Percentiles rank a stretch among this genome's conserved stretches.
phyloP scores from a whole-genome alignment of 2,113 vertebrate genomes.

The Grammomys surdaster region DNA sequence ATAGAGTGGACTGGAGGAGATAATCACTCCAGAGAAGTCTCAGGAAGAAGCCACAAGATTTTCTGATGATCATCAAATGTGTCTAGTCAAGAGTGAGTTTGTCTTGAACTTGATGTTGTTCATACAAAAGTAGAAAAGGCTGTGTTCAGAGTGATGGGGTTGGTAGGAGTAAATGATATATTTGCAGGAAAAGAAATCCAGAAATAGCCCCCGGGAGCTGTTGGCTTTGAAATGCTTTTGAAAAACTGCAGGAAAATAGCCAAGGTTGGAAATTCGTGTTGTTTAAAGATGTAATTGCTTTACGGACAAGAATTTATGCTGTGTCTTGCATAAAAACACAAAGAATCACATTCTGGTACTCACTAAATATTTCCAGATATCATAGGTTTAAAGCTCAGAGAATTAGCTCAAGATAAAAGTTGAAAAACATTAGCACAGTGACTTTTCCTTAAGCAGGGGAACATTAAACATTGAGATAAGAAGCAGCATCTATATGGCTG shows the following conservation, averaged over 20 bases:
- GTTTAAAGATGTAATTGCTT: constrained; percentile 36
- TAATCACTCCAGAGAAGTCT: neutral
- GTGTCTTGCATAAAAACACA: neutral
- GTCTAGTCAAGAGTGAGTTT: neutral
- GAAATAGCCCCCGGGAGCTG: neutral
- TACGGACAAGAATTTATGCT: neutral
- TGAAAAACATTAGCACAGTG: neutral
- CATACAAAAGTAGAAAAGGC: neutral
- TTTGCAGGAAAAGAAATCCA: neutral
- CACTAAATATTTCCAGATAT: neutral
- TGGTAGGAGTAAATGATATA: neutral
- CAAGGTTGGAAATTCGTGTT: constrained; percentile 41
- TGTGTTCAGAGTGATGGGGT: neutral
- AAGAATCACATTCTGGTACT: neutral
- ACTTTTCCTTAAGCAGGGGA: neutral
- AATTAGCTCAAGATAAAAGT: neutral
- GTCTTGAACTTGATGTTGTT: neutral
- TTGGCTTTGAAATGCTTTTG: constrained; percentile 30
- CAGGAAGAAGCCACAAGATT: neutral
- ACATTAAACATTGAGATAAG: neutral
- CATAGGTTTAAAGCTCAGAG: neutral
- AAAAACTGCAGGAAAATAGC: neutral
- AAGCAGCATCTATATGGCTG: neutral
- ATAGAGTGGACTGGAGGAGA: neutral
- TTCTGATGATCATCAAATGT: neutral